Conservation (phyloP, 2,113 vertebrate species). For the Oryzias woworae region DNA sequence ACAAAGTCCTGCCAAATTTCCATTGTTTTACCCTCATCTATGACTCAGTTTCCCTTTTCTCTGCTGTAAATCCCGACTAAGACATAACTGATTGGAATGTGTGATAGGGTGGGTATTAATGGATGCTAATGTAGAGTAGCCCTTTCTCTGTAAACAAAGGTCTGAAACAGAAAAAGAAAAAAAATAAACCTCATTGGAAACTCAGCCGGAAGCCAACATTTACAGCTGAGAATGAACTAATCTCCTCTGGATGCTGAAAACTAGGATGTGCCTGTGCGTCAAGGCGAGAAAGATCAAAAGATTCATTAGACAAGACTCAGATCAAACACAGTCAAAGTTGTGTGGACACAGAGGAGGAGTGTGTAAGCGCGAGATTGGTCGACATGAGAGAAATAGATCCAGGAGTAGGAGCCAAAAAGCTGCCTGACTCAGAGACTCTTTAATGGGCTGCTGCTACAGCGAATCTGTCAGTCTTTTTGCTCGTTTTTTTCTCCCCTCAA, state of each 20-base stretch:
- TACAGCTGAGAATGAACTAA: conserved; percentile 52
- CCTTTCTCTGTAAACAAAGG: conserved; percentile 38
- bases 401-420: conserved; percentile 24
- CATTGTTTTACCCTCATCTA: conserved; percentile 39
- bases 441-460: conserved; percentile 38
- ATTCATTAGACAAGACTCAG: conserved; percentile 57
- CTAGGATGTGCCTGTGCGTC: conserved; percentile 49
- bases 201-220: conserved; percentile 43
- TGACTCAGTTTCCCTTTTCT: conserved; percentile 14
- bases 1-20: conserved; percentile 28
- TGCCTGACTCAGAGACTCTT: conserved; percentile 27
- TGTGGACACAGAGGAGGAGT: conserved; percentile 36
- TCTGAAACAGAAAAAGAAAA: conserved; percentile 20
- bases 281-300: conserved; percentile 57
- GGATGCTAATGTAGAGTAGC: conserved; percentile 18
- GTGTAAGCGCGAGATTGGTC: conserved; percentile 32
- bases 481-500: conserved; percentile 4
- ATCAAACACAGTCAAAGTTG: conserved; percentile 63
- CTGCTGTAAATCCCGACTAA: neutral
- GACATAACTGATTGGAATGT: conserved; percentile 31
- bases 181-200: conserved; percentile 43
- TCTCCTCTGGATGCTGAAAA: conserved; percentile 49
- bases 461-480: neutral
- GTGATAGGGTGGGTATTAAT: conserved; percentile 7
- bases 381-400: conserved; percentile 34